These are phyloP conservation scores for Drosophila quadrilineata DNA, from an alignment of 1,140 invertebrate genomes.

Conservation along the genomic window DNA sequence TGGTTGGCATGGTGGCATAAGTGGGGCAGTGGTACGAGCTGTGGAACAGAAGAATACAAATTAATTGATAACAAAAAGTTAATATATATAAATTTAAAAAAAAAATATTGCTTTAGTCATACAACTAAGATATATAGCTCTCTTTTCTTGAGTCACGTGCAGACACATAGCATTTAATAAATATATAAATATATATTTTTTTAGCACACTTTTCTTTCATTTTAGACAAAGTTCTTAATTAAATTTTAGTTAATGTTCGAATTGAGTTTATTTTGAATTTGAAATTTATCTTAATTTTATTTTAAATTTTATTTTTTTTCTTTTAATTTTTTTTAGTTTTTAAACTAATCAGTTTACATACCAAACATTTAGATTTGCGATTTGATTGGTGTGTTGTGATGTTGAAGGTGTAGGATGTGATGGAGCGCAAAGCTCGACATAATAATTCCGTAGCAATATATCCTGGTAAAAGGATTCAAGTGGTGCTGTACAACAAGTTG, in stretches of 20 bases:
- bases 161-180: conserved; percentile 64
- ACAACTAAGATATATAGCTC: no score
- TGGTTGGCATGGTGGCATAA: conserved; percentile 67
- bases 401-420: conserved; percentile 78
- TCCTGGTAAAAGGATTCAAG: conserved; percentile 81
- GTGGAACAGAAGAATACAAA: conserved; percentile 39
- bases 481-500: conserved; percentile 80
- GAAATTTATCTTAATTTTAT: conserved; percentile 21
- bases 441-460: conserved; percentile 80
- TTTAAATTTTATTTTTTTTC: conserved; percentile 23
- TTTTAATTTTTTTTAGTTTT: conserved; percentile 45
- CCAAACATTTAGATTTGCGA: conserved; percentile 79
- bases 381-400: conserved; percentile 80
- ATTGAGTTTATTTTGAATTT: conserved; percentile 16
- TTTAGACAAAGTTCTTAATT: conserved; percentile 29
- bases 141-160: conserved; percentile 57
- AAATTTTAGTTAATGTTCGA: conserved; percentile 18
- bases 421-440: conserved; percentile 76
- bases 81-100: background rate
- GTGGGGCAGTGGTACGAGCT: conserved; percentile 78
- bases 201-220: background rate
- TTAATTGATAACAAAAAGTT: conserved; percentile 21
- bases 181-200: background rate
- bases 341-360: conserved; percentile 72
- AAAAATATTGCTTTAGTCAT: conserved; percentile 22